A percentile compares a stretch with the other conserved stretches of the same genome.
These are phyloP conservation scores for Rhaphigaster nebulosa DNA, from an alignment of 2,888 invertebrate genomes.

Conservation along the genomic window DNA sequence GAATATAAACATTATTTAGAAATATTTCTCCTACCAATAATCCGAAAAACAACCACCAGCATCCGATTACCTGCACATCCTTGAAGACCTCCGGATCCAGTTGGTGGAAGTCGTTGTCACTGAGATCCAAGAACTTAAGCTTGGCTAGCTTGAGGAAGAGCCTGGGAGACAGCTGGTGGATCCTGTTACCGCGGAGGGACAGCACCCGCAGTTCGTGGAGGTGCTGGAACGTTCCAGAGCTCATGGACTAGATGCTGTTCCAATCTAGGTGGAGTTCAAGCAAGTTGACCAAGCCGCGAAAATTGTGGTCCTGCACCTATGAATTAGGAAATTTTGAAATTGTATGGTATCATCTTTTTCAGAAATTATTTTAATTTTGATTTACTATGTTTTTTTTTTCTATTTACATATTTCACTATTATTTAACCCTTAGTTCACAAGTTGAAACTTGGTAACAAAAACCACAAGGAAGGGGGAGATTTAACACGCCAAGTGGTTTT, in stretches of 20 bases:
- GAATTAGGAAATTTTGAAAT: background rate
- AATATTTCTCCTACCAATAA: no score
- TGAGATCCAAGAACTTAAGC: constrained; percentile 80
- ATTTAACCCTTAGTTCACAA: no score
- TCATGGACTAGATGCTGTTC: constrained; percentile 81
- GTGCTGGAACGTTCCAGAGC: constrained; percentile 82
- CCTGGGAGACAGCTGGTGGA: constrained; percentile 68
- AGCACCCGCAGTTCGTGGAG: constrained; percentile 79
- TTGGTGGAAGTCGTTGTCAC: constrained; percentile 80
- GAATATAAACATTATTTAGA: no score
- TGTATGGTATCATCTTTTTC: no score
- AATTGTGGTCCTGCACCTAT: constrained; percentile 69
- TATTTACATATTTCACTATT: no score
- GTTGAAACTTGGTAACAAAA: no score
- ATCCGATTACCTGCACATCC: constrained; percentile 74
- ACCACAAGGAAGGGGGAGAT: no score
- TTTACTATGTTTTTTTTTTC: no score
- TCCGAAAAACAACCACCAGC: no score
- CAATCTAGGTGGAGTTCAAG: constrained; percentile 80
- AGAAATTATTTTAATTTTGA: no score
- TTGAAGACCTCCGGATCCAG: constrained; percentile 85
- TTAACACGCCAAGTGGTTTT: no score
- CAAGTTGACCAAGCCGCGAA: constrained; percentile 82
- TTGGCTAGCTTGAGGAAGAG: constrained; percentile 80
- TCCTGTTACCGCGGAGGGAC: constrained; percentile 73